Evolutionary conservation across 1,140 invertebrate species (phyloP), one percentile per base, ranked within the genome.

Genomic region (Drosophila pallidifrons): DNA sequence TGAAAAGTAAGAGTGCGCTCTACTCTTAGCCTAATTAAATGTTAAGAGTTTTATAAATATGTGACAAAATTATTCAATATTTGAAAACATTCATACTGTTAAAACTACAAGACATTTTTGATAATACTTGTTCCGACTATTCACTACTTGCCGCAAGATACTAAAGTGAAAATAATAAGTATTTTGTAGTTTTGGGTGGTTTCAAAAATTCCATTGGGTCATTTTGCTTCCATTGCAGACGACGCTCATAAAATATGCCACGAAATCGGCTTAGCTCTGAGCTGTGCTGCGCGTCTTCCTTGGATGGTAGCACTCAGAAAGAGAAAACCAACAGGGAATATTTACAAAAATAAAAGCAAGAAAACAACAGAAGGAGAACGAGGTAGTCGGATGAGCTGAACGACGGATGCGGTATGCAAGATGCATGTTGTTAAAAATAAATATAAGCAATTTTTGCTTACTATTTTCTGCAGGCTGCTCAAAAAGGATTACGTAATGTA

Each of bases 391-490:
- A 32, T 32, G 35, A 2, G 10, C 8, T 25, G 32, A 66, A 41
- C 13, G 52, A 52, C 8, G 38, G 57, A 57, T 47, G 32, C 58
- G 13, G 55, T 57, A 85, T 85, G 47, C 41, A 69, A 79, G 68
- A 88, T 88, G 82, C 79, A 87, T 77, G 66, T 54, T 46, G 72
- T 55, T 54, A 60, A 51, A 66, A 59, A 57, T 49, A 35, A 69
- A 88, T 89, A 85, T 88, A 89, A 88, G 80, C 83, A 87, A 87
- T 87, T 88, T 71, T 82, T 63, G 55, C 66, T 77, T 65, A 65
- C 80, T 79, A 82, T 77, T 79, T 65, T 64, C 63, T 67, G 76
- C 54, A 47, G 46, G 35, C 57, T 70, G 81, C 83, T 80, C 41
- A 43, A 79, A 72, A 88, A 80, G 83, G 83, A 87, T 87, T 87